Evolutionary conservation across 2,113 vertebrate species (phyloP), one percentile per base, ranked within the genome.

Genomic region (Spermophilus dauricus): DNA sequence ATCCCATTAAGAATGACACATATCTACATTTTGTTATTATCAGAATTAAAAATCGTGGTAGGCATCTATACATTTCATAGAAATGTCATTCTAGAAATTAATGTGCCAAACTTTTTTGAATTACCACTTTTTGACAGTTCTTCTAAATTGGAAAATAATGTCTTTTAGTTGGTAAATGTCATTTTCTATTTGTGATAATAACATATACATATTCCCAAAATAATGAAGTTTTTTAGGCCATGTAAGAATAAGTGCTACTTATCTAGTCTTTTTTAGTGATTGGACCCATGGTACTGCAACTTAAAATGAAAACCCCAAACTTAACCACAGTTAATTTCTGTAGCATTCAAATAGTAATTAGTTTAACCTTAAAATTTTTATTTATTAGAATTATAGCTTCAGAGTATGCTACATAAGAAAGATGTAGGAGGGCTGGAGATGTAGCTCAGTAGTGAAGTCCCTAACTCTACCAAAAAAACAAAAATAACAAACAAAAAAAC

Each of bases 1-100:
- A 37, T 96, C 42, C 63, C 65, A 86, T 84, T 95, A 93, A 87
- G 63, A 92, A 94, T 87, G 76, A 97, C 76, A 87, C 72, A 39
- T 86, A 95, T 0, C 53, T 86, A 20, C 4, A 10, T 91, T 91
- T 96, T 89, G 17, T 95, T 97, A 76, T 56, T 89, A 86, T 17
- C 45, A 39, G 63, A 92, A 30, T 89, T 92, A 45, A 91, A 86
- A 86, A 51, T 45, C 4, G 77, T 83, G 32, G 63, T 82, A 91
- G 34, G 13, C 75, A 63, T 91, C 80, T 95, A 51, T 80, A 89
- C 70, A 91, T 83, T 78, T 91, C 6, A 65, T 69, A 34, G 42
- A 86, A 91, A 48, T 92, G 67, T 65, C 37, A 77, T 94, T 95
- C 18, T 89, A 16, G 37, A 53, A 91, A 89, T 82, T 84, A 67